These are phyloP conservation scores for Hipparchia sbordonii DNA, from an alignment of 2,888 invertebrate genomes.

Conservation along the genomic window DNA sequence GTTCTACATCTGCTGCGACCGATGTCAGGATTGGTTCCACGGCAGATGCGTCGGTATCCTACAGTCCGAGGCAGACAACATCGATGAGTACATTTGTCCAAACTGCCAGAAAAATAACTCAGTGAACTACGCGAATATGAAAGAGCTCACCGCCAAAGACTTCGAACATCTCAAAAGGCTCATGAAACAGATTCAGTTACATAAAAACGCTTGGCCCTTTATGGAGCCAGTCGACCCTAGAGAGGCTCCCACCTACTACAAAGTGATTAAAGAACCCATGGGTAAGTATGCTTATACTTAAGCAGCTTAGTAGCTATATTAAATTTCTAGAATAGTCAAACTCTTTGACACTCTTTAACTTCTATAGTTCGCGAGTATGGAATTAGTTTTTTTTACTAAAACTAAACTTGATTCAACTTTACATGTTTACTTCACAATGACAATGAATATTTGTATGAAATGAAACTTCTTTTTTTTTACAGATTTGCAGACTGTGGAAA, in stretches of 20 bases:
- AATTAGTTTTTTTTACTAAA: no score
- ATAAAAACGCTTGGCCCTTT: slow-evolving; percentile 99
- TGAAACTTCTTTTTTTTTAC: slow-evolving; percentile 45
- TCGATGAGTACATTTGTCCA: slow-evolving; percentile 98
- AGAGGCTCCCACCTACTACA: slow-evolving; percentile 98
- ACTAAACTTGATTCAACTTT: no score
- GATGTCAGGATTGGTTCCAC: slow-evolving; percentile 99
- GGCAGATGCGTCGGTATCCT: slow-evolving; percentile 98
- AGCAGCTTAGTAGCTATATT: no score
- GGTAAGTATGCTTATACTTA: slow-evolving; percentile 82
- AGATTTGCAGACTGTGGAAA: slow-evolving; percentile 97
- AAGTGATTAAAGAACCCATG: slow-evolving; percentile 97
- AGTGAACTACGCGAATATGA: slow-evolving; percentile 95
- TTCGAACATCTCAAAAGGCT: slow-evolving; percentile 92
- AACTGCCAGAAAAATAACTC: slow-evolving; percentile 95
- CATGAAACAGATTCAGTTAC: slow-evolving; percentile 94
- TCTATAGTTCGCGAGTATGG: no score
- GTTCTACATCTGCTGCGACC: slow-evolving; percentile 96
- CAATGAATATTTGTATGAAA: not conserved
- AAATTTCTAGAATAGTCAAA: not conserved
- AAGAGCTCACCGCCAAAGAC: slow-evolving; percentile 90
- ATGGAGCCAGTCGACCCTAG: slow-evolving; percentile 98
- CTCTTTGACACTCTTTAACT: no score
- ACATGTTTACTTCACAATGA: not conserved
- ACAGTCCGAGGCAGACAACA: slow-evolving; percentile 96